Evolutionary conservation across 2,888 invertebrate genomes (phyloP), one percentile per base, ranked within the genome.

Genomic region (Anthophora plumipes): DNA sequence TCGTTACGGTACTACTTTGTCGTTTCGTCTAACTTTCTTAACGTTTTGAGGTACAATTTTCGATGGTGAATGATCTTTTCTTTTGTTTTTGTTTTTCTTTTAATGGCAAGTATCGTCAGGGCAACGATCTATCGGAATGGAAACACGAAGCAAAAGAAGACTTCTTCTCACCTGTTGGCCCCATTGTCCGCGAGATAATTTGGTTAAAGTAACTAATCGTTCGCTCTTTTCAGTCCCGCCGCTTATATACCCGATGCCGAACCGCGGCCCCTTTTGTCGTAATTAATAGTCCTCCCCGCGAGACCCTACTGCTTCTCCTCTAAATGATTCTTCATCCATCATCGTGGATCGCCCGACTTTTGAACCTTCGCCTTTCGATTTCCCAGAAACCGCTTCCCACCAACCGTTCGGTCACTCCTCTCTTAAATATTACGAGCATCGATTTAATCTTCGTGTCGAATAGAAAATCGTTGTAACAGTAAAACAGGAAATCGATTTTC

Each of bases 201-300:
- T 91, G 90, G 93, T 92, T 92, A 92, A 92, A 93, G 92, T 93
- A 92, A 93, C 93, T 93, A 93, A 93, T 93, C 92, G 93, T 91
- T 91, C 89, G 91, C 84, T 87, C 92, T 91, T 92, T 93, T 91
- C 84, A 90, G 91, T 88, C 86, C 87, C 77, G 91, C 91, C 92
- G 91, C 92, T 86, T 86, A 85, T 88, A 88, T 86, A 88, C 82
- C 80, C 84, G 84, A 77, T 78, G 80, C 84, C 83, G 83, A 85
- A 77, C 85, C 87, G 91, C 93, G 93, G 92, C 90, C 90, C 92
- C 92, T 92, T 89, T 93, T 93, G 91, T 91, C 90, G 90, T 93
- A 93, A 93, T 93, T 93, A 93, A 93, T 93, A 93, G 93, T 92
- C 91, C 89, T 85, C 89, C 86, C 87, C 86, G 81, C 79, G 71